Evolutionary conservation across 2,113 vertebrate genomes (phyloP), one percentile per base, ranked within the genome.

Genomic region (Phrynosoma blainvillii): DNA sequence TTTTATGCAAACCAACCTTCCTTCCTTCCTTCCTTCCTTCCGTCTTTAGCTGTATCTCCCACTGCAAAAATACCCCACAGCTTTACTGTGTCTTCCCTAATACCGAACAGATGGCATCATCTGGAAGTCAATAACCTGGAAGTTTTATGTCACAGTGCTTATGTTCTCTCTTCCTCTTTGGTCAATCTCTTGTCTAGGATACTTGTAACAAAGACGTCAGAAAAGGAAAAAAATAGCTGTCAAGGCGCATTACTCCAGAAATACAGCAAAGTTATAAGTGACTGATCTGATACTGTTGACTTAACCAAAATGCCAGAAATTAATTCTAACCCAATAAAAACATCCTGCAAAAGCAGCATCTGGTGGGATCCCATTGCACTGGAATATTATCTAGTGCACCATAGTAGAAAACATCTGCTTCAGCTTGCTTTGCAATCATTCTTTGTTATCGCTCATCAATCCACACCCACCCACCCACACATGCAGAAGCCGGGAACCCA

Each of bases 61-160:
- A 21, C 65, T 66, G 65, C 6, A 66, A 66, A 66, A 18, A 66
- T 32, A 32, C n/a, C n/a, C 13, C n/a, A 75, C 11, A 40, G 47
- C 13, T 73, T 13, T n/a, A n/a, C n/a, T 6, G 6, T 18, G 21
- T 7, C 47, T 2, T 11, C 36, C 85, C 56, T 82, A 91, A 59
- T 92, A 84, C 91, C 91, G 86, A 95, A 80, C 85, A 94, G 89
- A 94, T 91, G 90, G 91, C 66, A 62, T 87, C 81, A 82, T 92
- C 87, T 89, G 80, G 91, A 93, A 93, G 80, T 78, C 36, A 91
- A 56, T 82, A 87, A 93, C 90, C 88, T 84, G 83, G 93, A 92
- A 74, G 84, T 71, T 62, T 36, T 47, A 91, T 0, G 2, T 1
- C 68, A 79, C 88, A 30, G n/a, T 66, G 25, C 54, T 6, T 88